phyloP scores from a whole-genome alignment of 2,113 vertebrate genomes.

The Tautogolabrus adspersus region DNA sequence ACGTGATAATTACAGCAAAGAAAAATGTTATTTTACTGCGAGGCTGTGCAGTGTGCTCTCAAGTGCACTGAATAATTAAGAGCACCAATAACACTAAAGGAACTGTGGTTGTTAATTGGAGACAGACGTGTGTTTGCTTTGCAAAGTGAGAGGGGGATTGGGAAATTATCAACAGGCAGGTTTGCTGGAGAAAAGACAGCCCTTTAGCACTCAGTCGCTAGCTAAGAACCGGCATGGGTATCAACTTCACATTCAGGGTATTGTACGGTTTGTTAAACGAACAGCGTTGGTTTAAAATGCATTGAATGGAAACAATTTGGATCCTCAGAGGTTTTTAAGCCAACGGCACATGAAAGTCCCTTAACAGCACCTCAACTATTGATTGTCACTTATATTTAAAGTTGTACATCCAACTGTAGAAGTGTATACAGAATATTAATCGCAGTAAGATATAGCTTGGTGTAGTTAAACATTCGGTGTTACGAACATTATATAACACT shows the following conservation, averaged over 20 bases:
- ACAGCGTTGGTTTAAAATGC: too few relatives aligned
- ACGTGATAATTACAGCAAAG: slow-evolving; percentile 58
- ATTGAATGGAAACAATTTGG: too few relatives aligned
- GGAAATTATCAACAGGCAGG: slow-evolving; percentile 68
- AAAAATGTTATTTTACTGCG: slow-evolving; percentile 61
- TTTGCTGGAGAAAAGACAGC: slow-evolving; percentile 52
- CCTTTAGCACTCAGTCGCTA: slow-evolving; percentile 40
- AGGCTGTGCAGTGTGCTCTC: slow-evolving; percentile 11
- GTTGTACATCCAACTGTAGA: too few relatives aligned
- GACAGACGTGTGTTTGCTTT: slow-evolving; percentile 69
- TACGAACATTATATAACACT: too few relatives aligned
- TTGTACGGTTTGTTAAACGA: not conserved
- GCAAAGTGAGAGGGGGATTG: slow-evolving; percentile 74
- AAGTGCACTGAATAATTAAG: slow-evolving; percentile 56
- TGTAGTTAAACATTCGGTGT: too few relatives aligned
- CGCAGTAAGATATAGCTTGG: too few relatives aligned
- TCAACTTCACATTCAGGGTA: slow-evolving; percentile 42
- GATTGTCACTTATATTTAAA: too few relatives aligned
- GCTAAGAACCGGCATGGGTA: slow-evolving; percentile 8
- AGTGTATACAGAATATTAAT: too few relatives aligned
- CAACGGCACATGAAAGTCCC: too few relatives aligned
- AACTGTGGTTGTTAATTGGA: slow-evolving; percentile 70
- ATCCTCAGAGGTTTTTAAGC: too few relatives aligned
- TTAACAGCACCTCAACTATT: too few relatives aligned
- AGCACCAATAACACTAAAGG: slow-evolving; percentile 45